Evolutionary conservation across 2,113 vertebrate genomes (phyloP).

Genomic region (Saguinus imperator): DNA sequence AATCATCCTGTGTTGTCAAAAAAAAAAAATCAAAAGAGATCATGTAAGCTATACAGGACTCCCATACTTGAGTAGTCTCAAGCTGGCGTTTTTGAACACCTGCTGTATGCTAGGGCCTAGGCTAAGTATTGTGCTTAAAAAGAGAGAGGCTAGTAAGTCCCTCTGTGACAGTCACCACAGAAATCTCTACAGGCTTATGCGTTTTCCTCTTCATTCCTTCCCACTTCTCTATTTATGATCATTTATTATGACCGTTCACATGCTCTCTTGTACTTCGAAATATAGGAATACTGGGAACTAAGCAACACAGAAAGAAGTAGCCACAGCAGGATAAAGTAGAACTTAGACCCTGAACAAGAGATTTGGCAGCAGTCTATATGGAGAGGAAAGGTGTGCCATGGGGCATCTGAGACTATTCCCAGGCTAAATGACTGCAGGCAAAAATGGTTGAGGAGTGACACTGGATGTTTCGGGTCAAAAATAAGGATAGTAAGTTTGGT

Average conservation of each 20-base stretch:
- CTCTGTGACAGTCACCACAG: background rate
- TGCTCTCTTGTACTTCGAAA: background rate
- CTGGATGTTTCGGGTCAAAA: background rate
- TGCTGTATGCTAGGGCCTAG: background rate
- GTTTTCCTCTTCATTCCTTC: background rate
- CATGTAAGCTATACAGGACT: background rate
- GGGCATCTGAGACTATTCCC: background rate
- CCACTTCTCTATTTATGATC: background rate
- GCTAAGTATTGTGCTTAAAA: background rate
- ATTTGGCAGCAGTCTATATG: background rate
- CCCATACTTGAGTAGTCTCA: background rate
- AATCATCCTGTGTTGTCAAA: background rate
- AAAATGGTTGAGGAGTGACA: background rate
- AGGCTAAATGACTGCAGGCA: background rate
- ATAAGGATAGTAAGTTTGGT: background rate
- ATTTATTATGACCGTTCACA: background rate
- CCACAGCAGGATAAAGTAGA: background rate
- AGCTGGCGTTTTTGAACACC: background rate
- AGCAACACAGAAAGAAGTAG: background rate
- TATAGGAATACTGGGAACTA: background rate
- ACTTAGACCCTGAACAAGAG: background rate
- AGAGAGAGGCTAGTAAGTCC: background rate
- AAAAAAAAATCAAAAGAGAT: background rate
- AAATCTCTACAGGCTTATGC: background rate
- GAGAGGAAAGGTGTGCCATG: background rate